A percentile compares a stretch with the other conserved stretches of the same genome.
phyloP scores from a whole-genome alignment of 2,888 invertebrate genomes.

The Morinoia aosen region DNA sequence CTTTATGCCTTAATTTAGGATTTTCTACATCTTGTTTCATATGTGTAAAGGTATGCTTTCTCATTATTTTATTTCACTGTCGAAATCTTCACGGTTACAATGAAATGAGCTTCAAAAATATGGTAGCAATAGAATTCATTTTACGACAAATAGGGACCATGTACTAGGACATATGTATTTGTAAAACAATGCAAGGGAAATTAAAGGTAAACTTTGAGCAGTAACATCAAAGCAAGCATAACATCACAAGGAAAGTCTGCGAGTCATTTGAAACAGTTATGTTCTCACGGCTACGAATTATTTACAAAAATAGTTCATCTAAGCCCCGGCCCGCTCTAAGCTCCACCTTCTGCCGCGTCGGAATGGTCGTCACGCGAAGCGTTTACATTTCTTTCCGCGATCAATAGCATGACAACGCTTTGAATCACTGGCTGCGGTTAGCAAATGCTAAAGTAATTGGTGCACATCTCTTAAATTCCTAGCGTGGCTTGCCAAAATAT shows the following conservation, averaged over 20 bases:
- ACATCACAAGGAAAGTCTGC: neutral
- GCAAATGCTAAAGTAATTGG: conserved; percentile 5
- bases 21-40: too few species aligned
- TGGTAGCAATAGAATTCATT: neutral
- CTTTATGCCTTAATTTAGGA: too few species aligned
- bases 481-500: conserved; percentile 2
- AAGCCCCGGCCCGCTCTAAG: neutral
- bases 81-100: too few species aligned
- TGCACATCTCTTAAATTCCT: conserved; percentile 14
- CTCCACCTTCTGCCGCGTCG: conserved; percentile 34
- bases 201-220: neutral
- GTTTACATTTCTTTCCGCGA: neutral
- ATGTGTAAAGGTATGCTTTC: too few species aligned
- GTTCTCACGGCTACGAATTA: neutral
- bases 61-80: too few species aligned
- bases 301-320: neutral
- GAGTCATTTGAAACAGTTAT: neutral
- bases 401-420: neutral
- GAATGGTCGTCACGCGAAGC: conserved; percentile 19
- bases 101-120: neutral
- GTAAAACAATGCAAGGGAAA: neutral
- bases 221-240: neutral
- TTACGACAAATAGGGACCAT: neutral
- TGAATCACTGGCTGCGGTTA: neutral
- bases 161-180: neutral